Evolutionary conservation across 2,797 vertebrate species (phyloP), one percentile per base, ranked within the genome.

Genomic region (Ataeniobius toweri): DNA sequence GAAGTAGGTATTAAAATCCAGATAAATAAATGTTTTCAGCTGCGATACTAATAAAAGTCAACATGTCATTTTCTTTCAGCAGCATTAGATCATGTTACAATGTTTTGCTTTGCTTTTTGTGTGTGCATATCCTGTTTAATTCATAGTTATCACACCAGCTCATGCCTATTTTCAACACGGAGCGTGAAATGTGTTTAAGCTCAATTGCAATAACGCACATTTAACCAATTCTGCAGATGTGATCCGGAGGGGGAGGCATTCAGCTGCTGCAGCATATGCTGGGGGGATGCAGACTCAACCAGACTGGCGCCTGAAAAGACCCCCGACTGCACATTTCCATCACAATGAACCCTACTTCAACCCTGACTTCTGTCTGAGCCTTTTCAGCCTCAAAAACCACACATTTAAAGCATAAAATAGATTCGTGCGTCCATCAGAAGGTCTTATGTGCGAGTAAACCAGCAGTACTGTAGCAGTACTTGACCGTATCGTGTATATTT

Each of bases 261-360:
- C 89, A 92, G 91, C 93, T 92, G 91, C 85, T 86, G 83, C 81
- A 50, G 78, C 89, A 93, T 68, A 10, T 36, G 31, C 31, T 63
- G 31, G 39, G 78, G 68, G 83, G 72, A 71, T 48, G 81, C 83
- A 46, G 79, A 80, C 84, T 58, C 75, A 78, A 82, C 80, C 51
- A 74, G 85, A 81, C 87, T 86, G 81, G 89, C 71, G 80, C 85
- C 87, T 94, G 89, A 93, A 94, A 92, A 89, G 89, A 91, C 91
- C 90, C 93, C 91, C 92, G 89, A 46, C 87, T 89, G 90, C 71
- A 88, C 88, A 95, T 96, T 95, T 95, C 91, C 95, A 96, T 96
- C 89, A 96, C 95, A 96, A 96, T 94, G 91, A 90, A 89, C 83
- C 93, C 95, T 96, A 96, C 94, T 94, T 92, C 84, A 94, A 94